Percentiles rank a stretch among this genome's conserved stretches.
Evolutionary conservation across 2,797 vertebrate genomes (phyloP).

Genomic region (Typhlichthys subterraneus): DNA sequence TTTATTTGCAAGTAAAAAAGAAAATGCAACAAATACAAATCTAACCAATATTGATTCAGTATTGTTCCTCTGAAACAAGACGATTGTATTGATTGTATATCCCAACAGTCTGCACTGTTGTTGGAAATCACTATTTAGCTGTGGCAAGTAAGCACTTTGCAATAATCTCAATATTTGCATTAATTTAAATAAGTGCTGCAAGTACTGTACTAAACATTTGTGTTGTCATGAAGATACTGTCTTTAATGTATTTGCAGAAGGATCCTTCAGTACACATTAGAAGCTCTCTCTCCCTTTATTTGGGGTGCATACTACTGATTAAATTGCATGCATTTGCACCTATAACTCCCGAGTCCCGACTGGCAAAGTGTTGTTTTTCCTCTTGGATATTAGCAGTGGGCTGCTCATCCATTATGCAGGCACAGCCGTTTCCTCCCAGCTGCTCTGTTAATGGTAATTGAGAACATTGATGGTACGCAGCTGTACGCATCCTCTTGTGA

Average conservation of each 20-base stretch:
- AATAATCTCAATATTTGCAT: neutral
- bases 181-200: neutral
- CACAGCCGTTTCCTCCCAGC: constrained; percentile 54
- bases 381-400: constrained; percentile 51
- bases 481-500: constrained; percentile 56
- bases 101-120: too few relatives aligned
- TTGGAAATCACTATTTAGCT: neutral
- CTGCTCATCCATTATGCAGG: constrained; percentile 72
- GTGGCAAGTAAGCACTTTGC: neutral
- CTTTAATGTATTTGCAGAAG: neutral
- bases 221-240: neutral
- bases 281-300: constrained; percentile 8
- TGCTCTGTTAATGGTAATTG: constrained; percentile 55
- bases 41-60: too few relatives aligned
- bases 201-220: too few relatives aligned
- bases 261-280: neutral
- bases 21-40: too few relatives aligned
- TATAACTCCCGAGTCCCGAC: constrained; percentile 23
- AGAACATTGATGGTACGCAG: constrained; percentile 52
- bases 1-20: too few relatives aligned
- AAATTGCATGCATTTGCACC: constrained; percentile 24
- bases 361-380: constrained; percentile 47
- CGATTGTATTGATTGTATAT: too few relatives aligned
- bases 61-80: too few relatives aligned
- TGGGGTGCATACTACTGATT: constrained; percentile 9